These are phyloP conservation scores for Alces alces DNA, from an alignment of 2,113 vertebrate species.

Conservation along the genomic window DNA sequence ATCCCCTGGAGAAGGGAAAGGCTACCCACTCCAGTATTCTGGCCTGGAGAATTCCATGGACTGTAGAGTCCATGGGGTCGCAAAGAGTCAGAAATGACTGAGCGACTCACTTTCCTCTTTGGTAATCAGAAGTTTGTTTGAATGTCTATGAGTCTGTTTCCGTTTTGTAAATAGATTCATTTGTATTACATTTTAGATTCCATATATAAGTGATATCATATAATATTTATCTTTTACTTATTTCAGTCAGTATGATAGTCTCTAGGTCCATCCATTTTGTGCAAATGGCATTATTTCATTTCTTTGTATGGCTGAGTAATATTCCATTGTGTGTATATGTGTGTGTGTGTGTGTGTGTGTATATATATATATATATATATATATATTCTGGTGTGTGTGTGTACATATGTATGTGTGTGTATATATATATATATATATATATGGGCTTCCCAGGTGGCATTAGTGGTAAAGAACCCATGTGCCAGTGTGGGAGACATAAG, in stretches of 20 bases:
- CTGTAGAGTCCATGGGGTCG: background rate
- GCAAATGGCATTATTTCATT: background rate
- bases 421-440: background rate
- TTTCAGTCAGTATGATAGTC: background rate
- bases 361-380: background rate
- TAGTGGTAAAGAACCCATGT: background rate
- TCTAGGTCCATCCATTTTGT: background rate
- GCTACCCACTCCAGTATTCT: background rate
- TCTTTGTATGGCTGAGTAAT: background rate
- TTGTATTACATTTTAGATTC: background rate
- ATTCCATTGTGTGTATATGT: background rate
- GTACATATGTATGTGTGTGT: no score
- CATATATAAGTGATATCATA: background rate
- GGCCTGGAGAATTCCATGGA: background rate
- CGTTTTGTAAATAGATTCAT: background rate
- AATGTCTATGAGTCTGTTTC: background rate
- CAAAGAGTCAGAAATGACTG: background rate
- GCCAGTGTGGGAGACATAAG: background rate
- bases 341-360: background rate
- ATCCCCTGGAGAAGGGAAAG: background rate
- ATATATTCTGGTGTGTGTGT: no score
- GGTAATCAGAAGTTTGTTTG: background rate
- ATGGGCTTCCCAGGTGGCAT: no score
- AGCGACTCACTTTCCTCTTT: background rate
- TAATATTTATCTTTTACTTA: background rate